Evolutionary conservation across 2,113 vertebrate species (phyloP), one percentile per base, ranked within the genome.

Genomic region (Callopanchax toddi): DNA sequence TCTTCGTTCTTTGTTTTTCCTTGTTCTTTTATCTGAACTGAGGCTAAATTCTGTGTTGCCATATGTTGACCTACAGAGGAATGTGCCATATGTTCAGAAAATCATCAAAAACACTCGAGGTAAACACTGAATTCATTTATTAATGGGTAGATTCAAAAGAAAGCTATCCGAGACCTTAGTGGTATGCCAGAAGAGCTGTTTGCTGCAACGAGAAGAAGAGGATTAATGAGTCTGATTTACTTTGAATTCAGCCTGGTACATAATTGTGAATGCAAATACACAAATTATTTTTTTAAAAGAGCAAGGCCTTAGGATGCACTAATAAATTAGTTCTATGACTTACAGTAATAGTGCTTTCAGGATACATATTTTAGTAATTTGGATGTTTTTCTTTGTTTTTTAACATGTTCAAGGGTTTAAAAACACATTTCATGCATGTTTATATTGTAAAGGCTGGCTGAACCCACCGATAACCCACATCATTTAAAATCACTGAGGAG

Each of bases 61-160:
- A 85, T 88, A 86, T 84, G 88, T 56, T 86, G 71, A 88, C 74
- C 83, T 85, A 77, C 71, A 61, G 58, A 70, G 68, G 60, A 83
- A 85, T 70, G 58, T 45, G 63, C 76, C 85, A 89, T 84, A 89
- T 89, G 88, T 63, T 81, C 23, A 22, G 40, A 76, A 76, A 86
- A 70, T 55, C 36, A 69, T 65, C 56, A 53, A 80, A 49, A 48
- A 21, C 34, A 75, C 65, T 34, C 5, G 40, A 63, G 82, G 64
- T 68, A 75, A 81, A 73, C 52, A 52, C 25, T 34, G 50, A 78
- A 62, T 63, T 54, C 55, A 42, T 49, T 69, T 66, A 63, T 62
- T 83, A 63, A 67, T 55, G 67, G 66, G 61, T 67, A 23, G 50
- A 86, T 76, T 75, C 34, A 60, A 78, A 59, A 9, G 29, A 32